Base-by-base conservation (phyloP, 2,113 vertebrate genomes). In the Halichoeres trimaculatus region DNA sequence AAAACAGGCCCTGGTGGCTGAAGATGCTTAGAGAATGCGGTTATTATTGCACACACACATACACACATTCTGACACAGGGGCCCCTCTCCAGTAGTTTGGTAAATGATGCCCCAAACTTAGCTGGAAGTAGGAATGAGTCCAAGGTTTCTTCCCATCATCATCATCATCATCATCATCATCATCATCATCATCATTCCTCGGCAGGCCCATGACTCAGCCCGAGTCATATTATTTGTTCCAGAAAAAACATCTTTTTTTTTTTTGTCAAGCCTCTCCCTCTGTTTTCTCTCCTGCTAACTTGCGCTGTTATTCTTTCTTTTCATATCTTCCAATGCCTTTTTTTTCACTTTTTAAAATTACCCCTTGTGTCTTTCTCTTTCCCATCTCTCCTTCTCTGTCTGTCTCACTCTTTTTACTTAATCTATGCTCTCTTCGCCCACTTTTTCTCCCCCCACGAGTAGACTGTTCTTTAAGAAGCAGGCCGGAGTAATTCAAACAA, bases 21-120 rank as follows among this genome's bases (percentile, higher is more conserved):
- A 95, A 93, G 94, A 95, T 93, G 91, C 93, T 93, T 91, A 81
- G 90, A 91, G 92, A 93, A 93, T 94, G 93, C 92, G 93, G 93
- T 94, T 94, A 94, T 94, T 94, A 93, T 88, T 92, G 91, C 91
- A 77, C 80, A 87, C 40, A 85, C 80, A 70, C 82, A 83, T 66
- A 79, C 26, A 67, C 61, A 71, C 70, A 76, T 51, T 66, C 77
- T 76, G 24, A 73, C 8, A 36, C 65, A 75, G 91, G 81, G 88
- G 89, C 88, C 87, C 92, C 79, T 85, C 81, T 92, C 91, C 90
- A 90, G 90, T 88, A 89, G 85, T 94, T 91, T 91, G 90, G 90
- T 94, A 93, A 93, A 94, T 93, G 93, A 94, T 93, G 94, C 92
- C 90, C 93, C 90, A 93, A 93, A 93, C 91, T 91, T 93, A 93